These are phyloP conservation scores for Aegotheles bennettii DNA, from an alignment of 2,113 vertebrate genomes.

Conservation along the genomic window DNA sequence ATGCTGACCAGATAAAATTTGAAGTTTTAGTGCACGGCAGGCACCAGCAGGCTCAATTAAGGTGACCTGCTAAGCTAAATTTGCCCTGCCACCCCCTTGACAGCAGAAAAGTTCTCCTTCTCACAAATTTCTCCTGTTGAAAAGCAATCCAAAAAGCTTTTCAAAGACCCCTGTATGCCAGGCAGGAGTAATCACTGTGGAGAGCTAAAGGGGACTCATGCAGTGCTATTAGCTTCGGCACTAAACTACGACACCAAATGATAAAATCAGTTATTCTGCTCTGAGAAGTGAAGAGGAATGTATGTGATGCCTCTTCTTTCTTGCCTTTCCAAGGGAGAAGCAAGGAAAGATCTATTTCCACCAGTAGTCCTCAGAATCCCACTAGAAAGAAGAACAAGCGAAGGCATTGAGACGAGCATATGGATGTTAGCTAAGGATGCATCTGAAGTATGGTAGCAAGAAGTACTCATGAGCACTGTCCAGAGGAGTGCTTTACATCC, in stretches of 20 bases:
- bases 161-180: neutral
- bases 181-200: neutral
- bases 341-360: neutral
- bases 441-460: neutral
- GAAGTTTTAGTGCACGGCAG: conserved; percentile 37
- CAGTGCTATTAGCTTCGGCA: neutral
- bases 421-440: neutral
- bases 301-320: neutral
- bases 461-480: neutral
- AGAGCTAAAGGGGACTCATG: neutral
- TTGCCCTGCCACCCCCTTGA: neutral
- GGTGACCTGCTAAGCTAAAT: neutral
- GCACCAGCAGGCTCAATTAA: conserved; percentile 46
- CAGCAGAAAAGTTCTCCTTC: neutral
- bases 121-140: neutral
- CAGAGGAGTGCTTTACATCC: neutral
- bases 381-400: neutral
- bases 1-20: conserved; percentile 54
- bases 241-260: neutral
- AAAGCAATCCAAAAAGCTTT: conserved; percentile 7
- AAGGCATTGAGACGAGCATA: neutral
- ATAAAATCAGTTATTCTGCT: neutral
- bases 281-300: neutral
- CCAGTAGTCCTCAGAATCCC: neutral
- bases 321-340: neutral